Evolutionary conservation across 2,797 vertebrate species (phyloP), one percentile per base, ranked within the genome.

Genomic region (Phoebastria nigripes): DNA sequence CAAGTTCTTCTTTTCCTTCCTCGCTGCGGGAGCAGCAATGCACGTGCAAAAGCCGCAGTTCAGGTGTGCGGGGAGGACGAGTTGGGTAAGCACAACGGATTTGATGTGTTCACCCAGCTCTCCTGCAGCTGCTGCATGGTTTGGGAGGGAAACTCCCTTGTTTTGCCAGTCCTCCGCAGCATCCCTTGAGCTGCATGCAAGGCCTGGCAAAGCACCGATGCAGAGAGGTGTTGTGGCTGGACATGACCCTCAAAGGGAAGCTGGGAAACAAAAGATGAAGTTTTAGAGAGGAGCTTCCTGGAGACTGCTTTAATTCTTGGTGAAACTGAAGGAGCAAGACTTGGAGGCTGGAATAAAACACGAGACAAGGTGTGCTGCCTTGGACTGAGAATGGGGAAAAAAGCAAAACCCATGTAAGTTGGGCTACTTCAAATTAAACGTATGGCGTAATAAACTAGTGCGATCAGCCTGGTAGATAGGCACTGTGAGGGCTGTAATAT

Each of bases 401-500:
- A n/a, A 82, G 42, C 47, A 67, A 87, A 89, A 7, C n/a, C 81
- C 2, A 2, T 4, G 13, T 47, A 41, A 49, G 8, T 0, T n/a
- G 47, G 9, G 15, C 41, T 70, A 31, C 61, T 70, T 42, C 15
- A 39, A 9, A 37, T 39, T 26, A 14, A 59, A 12, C 0, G 0
- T 33, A 11, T 28, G 59, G 41, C 8, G 4, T 54, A 47, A 13
- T 17, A 25, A 82, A 44, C 16, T 13, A n/a, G 37, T 13, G 47
- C 2, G 2, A 12, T 26, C 52, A 61, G 46, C 51, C 35, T 33
- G 51, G 29, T 29, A 46, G 17, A 2, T 5, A 18, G 58, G 49
- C 28, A 15, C 35, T 55, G 9, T 7, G 41, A 52, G 47, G 56
- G 56, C 66, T 82, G n/a, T 22, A 17, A 1, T 0, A 0, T 3